phyloP scores from a whole-genome alignment of 2,888 invertebrate species.

The Lepeophtheirus nordmannii region DNA sequence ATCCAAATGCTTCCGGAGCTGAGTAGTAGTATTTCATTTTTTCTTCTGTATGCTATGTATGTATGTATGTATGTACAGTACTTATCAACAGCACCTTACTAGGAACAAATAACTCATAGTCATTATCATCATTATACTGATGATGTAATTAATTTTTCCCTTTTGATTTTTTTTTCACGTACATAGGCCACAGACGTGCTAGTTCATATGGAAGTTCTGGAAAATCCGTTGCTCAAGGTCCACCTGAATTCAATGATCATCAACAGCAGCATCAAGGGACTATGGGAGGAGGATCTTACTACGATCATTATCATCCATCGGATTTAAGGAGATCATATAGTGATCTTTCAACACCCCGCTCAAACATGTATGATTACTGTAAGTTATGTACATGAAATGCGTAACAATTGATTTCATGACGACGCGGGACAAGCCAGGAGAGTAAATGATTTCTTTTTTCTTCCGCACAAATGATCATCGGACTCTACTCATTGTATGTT shows the following conservation, averaged over 20 bases:
- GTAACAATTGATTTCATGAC: background rate
- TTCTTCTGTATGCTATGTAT: background rate
- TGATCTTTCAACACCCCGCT: background rate
- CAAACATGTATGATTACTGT: conserved; percentile 5
- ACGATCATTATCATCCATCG: background rate
- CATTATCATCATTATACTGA: too few species aligned
- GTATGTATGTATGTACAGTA: background rate
- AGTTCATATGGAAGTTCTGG: conserved; percentile 25
- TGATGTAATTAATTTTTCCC: too few species aligned
- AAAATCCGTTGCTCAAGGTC: background rate
- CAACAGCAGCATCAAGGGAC: too few species aligned
- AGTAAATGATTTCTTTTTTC: background rate
- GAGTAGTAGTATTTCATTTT: background rate
- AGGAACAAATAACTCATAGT: too few species aligned
- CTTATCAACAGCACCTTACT: too few species aligned
- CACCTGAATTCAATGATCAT: background rate
- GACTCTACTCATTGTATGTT: background rate
- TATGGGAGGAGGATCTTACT: background rate
- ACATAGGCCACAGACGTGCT: conserved; percentile 23
- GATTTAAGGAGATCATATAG: background rate
- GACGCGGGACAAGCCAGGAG: background rate
- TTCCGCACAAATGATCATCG: background rate
- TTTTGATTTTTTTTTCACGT: background rate
- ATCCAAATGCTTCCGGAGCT: background rate
- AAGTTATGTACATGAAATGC: background rate